A percentile compares a stretch with the other conserved stretches of the same genome.
Evolutionary conservation across 2,888 invertebrate species (phyloP).

Genomic region (Tiliacea aurago): DNA sequence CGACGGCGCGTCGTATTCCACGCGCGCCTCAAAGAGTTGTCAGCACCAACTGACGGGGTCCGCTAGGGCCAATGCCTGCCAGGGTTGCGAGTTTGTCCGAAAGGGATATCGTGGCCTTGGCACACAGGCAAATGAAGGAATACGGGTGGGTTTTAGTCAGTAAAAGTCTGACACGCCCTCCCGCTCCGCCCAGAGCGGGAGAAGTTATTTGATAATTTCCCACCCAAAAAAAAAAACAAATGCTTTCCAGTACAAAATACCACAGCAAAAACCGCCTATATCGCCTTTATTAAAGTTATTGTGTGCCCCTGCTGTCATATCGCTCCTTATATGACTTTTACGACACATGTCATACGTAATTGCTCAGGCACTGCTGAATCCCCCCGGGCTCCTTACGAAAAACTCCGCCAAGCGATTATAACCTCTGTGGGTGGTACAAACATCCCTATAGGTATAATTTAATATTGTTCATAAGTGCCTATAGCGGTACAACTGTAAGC

Average conservation of each 20-base stretch:
- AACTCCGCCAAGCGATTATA: constrained; percentile 74
- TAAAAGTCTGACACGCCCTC: too few species aligned
- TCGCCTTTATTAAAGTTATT: constrained; percentile 77
- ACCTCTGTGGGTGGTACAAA: constrained; percentile 68
- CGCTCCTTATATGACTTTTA: constrained; percentile 75
- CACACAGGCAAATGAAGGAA: too few species aligned
- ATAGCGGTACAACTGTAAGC: constrained; percentile 4
- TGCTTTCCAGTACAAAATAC: constrained; percentile 54
- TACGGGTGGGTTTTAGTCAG: too few species aligned
- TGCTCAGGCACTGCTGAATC: constrained; percentile 80
- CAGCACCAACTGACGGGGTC: too few species aligned
- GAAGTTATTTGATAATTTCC: too few species aligned
- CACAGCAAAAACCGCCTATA: constrained; percentile 62
- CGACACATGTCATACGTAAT: constrained; percentile 86
- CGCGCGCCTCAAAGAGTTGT: too few species aligned
- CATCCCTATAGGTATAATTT: constrained; percentile 38
- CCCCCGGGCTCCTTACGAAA: constrained; percentile 72
- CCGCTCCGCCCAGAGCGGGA: too few species aligned
- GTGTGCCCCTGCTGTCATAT: constrained; percentile 73
- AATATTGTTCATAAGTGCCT: constrained; percentile 41
- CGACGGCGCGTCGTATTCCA: too few species aligned
- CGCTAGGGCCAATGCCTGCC: too few species aligned
- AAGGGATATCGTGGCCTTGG: too few species aligned
- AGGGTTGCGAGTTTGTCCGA: too few species aligned
- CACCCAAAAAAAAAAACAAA: too few species aligned